Evolutionary conservation across 2,888 invertebrate species (phyloP).

Genomic region (Macropis europaea): DNA sequence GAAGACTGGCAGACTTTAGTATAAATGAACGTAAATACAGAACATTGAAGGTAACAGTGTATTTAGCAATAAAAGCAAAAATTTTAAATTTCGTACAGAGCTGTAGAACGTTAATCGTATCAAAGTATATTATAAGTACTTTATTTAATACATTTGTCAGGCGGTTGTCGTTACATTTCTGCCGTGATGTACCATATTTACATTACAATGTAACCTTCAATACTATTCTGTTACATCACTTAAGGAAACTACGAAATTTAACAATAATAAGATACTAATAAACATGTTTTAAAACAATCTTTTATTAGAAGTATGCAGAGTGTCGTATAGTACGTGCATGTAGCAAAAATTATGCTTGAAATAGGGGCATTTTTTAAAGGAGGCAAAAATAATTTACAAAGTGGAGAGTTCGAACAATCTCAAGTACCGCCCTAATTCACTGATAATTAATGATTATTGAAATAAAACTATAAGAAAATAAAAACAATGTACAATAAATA

Average conservation of each 20-base stretch:
- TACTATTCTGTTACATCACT: not conserved
- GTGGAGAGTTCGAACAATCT: not conserved
- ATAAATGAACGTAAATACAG: slow-evolving; percentile 19
- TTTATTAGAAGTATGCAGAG: not conserved
- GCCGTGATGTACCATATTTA: not conserved
- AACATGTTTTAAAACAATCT: not conserved
- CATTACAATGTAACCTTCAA: slow-evolving; percentile 1
- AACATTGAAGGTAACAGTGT: slow-evolving; percentile 30
- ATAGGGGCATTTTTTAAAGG: not conserved
- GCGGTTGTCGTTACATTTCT: not conserved
- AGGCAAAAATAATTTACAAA: slow-evolving; percentile 3
- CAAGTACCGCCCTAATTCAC: slow-evolving; percentile 13
- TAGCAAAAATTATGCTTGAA: slow-evolving; percentile 9
- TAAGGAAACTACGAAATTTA: slow-evolving; percentile 5
- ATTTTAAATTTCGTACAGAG: slow-evolving; percentile 21
- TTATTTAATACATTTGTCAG: slow-evolving; percentile 10
- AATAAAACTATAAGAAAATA: slow-evolving; percentile 14
- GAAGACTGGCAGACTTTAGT: slow-evolving; percentile 44
- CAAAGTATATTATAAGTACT: not conserved
- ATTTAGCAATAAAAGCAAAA: slow-evolving; percentile 38
- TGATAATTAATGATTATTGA: slow-evolving; percentile 4
- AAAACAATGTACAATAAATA: slow-evolving; percentile 32
- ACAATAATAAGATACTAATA: not conserved
- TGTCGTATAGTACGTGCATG: slow-evolving; percentile 1
- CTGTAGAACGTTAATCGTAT: slow-evolving; percentile 12